A percentile compares a stretch with the other conserved stretches of the same genome.
Conservation (phyloP, 2,113 vertebrate genomes). For the Capricornis sumatraensis region DNA sequence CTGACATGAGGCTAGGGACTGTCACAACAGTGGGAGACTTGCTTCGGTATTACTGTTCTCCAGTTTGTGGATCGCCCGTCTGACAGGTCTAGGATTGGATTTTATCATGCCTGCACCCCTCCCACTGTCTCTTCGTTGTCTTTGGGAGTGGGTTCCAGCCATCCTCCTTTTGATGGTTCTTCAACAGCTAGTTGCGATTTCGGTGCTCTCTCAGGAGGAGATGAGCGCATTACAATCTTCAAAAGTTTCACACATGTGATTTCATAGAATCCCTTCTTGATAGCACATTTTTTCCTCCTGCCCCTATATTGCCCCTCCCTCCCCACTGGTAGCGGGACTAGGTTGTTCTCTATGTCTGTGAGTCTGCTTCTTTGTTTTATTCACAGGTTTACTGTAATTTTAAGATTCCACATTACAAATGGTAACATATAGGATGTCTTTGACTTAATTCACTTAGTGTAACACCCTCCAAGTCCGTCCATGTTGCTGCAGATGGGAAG, state of each 20-base stretch:
- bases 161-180: background rate
- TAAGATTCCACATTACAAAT: background rate
- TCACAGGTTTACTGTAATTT: background rate
- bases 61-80: background rate
- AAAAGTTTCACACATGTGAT: background rate
- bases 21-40: background rate
- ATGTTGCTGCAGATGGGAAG: background rate
- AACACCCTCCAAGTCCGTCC: background rate
- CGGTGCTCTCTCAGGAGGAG: background rate
- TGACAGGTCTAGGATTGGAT: background rate
- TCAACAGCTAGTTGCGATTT: background rate
- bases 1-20: background rate
- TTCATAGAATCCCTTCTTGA: background rate
- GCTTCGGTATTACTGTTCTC: background rate
- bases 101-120: background rate
- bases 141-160: background rate
- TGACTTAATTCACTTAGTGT: background rate
- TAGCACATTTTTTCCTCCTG: background rate
- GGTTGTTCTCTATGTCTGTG: background rate
- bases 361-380: background rate
- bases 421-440: background rate
- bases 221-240: background rate
- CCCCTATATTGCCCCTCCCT: background rate
- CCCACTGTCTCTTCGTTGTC: background rate
- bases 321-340: background rate